phyloP scores from a whole-genome alignment of 2,797 vertebrate species.

The Eulemur mongoz region DNA sequence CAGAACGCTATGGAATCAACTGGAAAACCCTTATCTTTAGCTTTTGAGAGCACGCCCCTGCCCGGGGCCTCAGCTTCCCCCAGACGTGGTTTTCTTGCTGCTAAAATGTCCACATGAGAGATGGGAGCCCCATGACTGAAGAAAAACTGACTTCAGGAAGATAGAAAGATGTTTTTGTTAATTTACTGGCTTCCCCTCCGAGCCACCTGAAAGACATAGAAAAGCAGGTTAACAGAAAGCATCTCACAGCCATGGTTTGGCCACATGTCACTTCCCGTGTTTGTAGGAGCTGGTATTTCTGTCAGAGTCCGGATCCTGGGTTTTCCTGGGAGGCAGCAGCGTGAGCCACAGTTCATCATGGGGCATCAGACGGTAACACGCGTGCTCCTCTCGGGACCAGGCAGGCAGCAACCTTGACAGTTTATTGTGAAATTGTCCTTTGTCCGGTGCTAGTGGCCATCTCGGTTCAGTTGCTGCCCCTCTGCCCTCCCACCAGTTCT shows the following conservation, averaged over 20 bases:
- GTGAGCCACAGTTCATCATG: rapidly evolving
- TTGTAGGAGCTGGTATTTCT: background rate
- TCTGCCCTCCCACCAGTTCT: background rate
- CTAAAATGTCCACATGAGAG: background rate
- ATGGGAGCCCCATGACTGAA: background rate
- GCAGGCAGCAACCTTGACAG: background rate
- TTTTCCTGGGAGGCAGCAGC: background rate
- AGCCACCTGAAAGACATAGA: conserved; percentile 26
- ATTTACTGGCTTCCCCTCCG: background rate
- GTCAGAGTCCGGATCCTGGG: background rate
- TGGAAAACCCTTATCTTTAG: background rate
- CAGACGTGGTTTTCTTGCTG: background rate
- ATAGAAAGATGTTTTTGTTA: background rate
- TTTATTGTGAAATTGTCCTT: background rate
- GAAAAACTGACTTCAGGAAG: background rate
- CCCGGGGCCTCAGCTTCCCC: background rate
- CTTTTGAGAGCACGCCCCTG: background rate
- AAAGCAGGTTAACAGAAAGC: background rate
- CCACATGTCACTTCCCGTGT: too few species aligned
- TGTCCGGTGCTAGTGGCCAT: background rate
- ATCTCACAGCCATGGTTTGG: background rate
- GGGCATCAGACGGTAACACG: rapidly evolving
- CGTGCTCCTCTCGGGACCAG: rapidly evolving
- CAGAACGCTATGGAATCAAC: background rate
- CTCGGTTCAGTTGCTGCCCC: background rate